Base-by-base conservation (phyloP, 2,797 vertebrate genomes). In the Cossypha caffra region DNA sequence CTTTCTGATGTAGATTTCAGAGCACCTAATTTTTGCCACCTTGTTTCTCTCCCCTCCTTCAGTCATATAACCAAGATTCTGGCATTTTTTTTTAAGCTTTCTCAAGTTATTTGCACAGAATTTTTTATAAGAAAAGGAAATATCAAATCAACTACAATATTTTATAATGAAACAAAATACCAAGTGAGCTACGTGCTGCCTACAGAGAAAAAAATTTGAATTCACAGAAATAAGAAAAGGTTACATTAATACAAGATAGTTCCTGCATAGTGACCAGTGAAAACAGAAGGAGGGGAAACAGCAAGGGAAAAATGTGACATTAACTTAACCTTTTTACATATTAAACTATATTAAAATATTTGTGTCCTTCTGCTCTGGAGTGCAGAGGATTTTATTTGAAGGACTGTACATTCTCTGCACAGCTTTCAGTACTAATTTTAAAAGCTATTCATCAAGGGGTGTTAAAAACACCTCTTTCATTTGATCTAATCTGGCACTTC, bases 311-410 rank as follows among this genome's bases (percentile, higher is more conserved):
- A 88, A 62, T 45, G 40, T 95, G 87, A 57, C 66, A 97, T 96
- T 97, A 96, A 69, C 91, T 91, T 96, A 95, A 97, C 89, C 93
- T 96, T 96, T 96, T 94, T 94, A 81, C 82, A 61, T 95, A 96
- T 90, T 95, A 94, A 91, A 94, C 55, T 88, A 51, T 78, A 84
- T 93, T 91, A 93, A 92, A 96, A 88, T 91, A 47, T 88, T 90
- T 68, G 69, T 69, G 16, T 78, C 66, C 76, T 75, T 80, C 47
- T 94, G 42, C 55, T 93, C 51, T 3, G 3, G 37, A 75, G 37
- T 57, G 37, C 37, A 93, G 40, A 88, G n/a, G 17, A 86, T 92
- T 89, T 95, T 93, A 84, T 77, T 67, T 82, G 87, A 89, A 90
- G 33, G 62, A 55, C 48, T 73, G 26, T 69, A 35, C 0, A 0